These are phyloP conservation scores for Macquaria australasica DNA, from an alignment of 2,113 vertebrate genomes.

Conservation along the genomic window DNA sequence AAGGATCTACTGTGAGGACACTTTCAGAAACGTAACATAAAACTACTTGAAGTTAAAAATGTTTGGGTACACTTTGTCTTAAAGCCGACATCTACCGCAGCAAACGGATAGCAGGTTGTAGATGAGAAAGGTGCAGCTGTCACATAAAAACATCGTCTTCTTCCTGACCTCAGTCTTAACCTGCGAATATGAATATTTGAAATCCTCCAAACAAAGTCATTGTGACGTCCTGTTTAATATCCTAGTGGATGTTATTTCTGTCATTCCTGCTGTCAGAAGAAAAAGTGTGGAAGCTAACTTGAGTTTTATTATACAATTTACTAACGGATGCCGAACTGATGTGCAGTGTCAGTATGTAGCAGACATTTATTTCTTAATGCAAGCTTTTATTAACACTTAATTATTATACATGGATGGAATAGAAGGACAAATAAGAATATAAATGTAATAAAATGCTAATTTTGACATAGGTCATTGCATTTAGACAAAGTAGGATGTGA, in stretches of 20 bases:
- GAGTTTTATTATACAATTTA: slow-evolving; percentile 8
- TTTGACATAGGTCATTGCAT: neutral
- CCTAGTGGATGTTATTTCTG: neutral
- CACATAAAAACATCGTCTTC: neutral
- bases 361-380: neutral
- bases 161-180: neutral
- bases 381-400: neutral
- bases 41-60: slow-evolving; percentile 22
- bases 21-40: neutral
- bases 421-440: neutral
- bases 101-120: neutral
- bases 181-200: neutral
- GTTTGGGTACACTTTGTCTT: neutral
- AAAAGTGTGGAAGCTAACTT: neutral
- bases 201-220: neutral
- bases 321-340: slow-evolving; percentile 26
- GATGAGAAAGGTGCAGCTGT: neutral
- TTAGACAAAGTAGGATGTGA: neutral
- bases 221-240: neutral
- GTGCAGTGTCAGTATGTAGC: slow-evolving; percentile 16
- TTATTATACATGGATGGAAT: neutral
- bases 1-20: neutral
- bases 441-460: neutral
- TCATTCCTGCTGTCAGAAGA: neutral
- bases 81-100: neutral